phyloP scores from a whole-genome alignment of 2,113 vertebrate species.

The Grallaria varia region DNA sequence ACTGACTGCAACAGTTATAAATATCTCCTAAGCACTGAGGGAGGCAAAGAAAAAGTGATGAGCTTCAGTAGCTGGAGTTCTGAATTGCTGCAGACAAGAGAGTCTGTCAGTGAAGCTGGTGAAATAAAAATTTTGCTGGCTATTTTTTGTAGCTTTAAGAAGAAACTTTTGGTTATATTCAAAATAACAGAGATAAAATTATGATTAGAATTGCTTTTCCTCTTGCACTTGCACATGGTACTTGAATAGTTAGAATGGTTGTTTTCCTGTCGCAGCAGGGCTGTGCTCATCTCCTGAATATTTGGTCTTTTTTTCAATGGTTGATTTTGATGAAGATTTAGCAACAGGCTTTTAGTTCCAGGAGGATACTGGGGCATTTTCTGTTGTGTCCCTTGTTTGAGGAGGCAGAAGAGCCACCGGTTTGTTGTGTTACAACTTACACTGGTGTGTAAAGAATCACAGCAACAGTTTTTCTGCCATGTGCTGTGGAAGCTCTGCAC shows the following conservation, averaged over 20 bases:
- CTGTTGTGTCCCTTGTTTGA: neutral
- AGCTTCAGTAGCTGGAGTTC: constrained; percentile 50
- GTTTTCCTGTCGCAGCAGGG: neutral
- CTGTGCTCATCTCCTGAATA: neutral
- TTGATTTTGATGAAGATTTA: neutral
- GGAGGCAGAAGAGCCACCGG: neutral
- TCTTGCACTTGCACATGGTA: neutral
- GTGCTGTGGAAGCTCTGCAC: neutral
- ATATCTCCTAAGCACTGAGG: constrained; percentile 43
- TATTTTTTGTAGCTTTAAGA: constrained; percentile 24
- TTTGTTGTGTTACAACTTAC: neutral
- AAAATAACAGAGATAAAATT: constrained; percentile 39
- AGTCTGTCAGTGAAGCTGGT: constrained; percentile 53
- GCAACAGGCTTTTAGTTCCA: neutral
- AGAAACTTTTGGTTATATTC: constrained; percentile 29
- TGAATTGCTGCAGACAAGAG: constrained; percentile 58
- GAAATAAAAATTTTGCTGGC: constrained; percentile 46
- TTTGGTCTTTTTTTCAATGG: neutral
- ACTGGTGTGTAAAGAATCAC: neutral
- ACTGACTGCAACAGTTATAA: constrained; percentile 61
- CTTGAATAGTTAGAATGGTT: neutral
- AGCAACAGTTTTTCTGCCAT: neutral
- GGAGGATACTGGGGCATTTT: neutral
- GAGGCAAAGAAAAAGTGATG: constrained; percentile 53
- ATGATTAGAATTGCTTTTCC: constrained; percentile 12